Percentiles rank a stretch among this genome's conserved stretches.
phyloP scores from a whole-genome alignment of 64 coral and sea anemone species.

The Dendronephthya gigantea region DNA sequence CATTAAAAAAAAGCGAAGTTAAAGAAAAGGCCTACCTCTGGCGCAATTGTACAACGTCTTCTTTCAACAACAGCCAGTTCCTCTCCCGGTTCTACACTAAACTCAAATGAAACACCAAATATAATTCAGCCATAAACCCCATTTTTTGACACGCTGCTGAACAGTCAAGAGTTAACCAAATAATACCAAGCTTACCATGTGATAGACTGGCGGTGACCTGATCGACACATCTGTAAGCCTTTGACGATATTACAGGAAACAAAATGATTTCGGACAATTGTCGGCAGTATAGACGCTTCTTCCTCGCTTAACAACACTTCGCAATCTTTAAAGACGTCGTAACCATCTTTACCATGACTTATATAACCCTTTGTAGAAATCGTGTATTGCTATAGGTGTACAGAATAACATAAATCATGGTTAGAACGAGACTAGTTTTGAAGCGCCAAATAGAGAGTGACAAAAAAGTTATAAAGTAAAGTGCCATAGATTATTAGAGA shows the following conservation, averaged over 20 bases:
- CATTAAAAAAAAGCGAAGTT: no score
- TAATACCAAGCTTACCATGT: background rate
- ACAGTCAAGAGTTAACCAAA: background rate
- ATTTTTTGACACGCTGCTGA: background rate
- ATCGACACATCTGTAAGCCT: constrained; percentile 67
- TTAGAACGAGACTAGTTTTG: no score
- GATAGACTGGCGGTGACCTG: constrained; percentile 65
- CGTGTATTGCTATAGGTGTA: constrained; percentile 48
- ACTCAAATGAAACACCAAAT: background rate
- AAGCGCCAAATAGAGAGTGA: no score
- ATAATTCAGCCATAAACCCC: background rate
- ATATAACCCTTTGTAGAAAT: constrained; percentile 85
- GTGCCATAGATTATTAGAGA: no score
- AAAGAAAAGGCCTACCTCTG: background rate
- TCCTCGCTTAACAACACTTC: constrained; percentile 78
- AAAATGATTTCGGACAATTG: constrained; percentile 97
- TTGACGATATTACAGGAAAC: constrained; percentile 80
- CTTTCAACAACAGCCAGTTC: background rate
- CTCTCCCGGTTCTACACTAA: constrained; percentile 1
- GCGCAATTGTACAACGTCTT: background rate
- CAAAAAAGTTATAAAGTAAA: no score
- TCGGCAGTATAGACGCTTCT: constrained; percentile 63
- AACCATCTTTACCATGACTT: constrained; percentile 83
- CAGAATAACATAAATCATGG: background rate
- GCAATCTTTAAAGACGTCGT: constrained; percentile 72